Evolutionary conservation across 2,113 vertebrate genomes (phyloP).

Genomic region (Craseonycteris thonglongyai): DNA sequence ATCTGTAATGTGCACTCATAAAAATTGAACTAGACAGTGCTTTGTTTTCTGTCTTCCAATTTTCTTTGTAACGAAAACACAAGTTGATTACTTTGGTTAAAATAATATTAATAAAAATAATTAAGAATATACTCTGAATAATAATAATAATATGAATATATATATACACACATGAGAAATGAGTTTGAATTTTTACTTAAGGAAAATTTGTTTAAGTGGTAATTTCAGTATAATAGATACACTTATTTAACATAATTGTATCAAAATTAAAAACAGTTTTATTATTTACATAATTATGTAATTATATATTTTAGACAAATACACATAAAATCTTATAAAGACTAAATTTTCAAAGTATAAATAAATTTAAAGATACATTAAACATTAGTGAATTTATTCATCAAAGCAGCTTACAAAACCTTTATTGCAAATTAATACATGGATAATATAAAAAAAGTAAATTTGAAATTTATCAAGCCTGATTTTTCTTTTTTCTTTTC

Average conservation of each 20-base stretch:
- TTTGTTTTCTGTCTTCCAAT: neutral
- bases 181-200: neutral
- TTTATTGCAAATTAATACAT: neutral
- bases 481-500: neutral
- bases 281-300: neutral
- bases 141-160: neutral
- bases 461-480: neutral
- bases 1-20: neutral
- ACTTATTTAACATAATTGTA: neutral
- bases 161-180: neutral
- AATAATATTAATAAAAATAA: conserved; percentile 14
- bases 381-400: neutral
- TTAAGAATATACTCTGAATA: neutral
- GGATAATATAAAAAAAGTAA: neutral
- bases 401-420: neutral
- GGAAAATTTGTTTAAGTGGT: neutral
- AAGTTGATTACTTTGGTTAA: neutral
- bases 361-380: neutral
- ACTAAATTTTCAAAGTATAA: neutral
- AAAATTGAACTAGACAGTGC: neutral
- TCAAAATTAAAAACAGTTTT: neutral
- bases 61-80: neutral
- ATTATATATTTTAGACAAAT: conserved; percentile 12
- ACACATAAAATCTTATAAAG: neutral
- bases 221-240: neutral